Evolutionary conservation across 2,888 invertebrate species (phyloP), one percentile per base, ranked within the genome.

Genomic region (Coelinius sp.): DNA sequence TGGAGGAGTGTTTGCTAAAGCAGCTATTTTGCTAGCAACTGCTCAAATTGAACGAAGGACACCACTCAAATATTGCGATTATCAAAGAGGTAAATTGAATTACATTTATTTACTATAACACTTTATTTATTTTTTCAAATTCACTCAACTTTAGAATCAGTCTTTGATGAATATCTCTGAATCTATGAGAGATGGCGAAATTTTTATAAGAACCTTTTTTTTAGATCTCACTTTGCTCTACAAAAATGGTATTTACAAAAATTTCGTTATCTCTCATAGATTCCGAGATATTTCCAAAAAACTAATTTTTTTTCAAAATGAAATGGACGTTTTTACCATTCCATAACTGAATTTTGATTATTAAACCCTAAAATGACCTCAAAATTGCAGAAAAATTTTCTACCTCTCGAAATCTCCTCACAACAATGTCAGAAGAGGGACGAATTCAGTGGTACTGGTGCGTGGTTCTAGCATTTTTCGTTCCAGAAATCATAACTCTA

Each of bases 371-470:
- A 75, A n/a, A 14, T 14, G 31, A 35, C 7, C 8, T 52, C 70
- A 31, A 44, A 41, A 35, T 53, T 68, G 69, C 64, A 66, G 78
- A 70, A 44, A 49, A 64, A 78, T 84, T 86, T 84, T 72, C 81
- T 73, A 86, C 90, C 53, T 91, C 92, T 78, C 90, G 90, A 80
- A 91, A 92, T 82, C 92, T 92, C 79, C 88, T 90, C 74, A 92
- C 92, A 0, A 86, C 89, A 5, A 87, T 93, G 24, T 89, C 93
- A 0, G 88, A 91, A 73, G 90, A 91, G 79, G 94, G 94, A 82
- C 90, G 92, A 76, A 89, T 93, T 69, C 89, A 92, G 53, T 96
- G 95, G 95, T 91, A 94, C 12, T 96, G 95, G 95, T 91, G 93
- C 62, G 86, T 95, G 27, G 89, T 95, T 49, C 92, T 95, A 78